Evolutionary conservation across 2,888 invertebrate genomes (phyloP), one percentile per base, ranked within the genome.

Genomic region (Dynastes tityus): DNA sequence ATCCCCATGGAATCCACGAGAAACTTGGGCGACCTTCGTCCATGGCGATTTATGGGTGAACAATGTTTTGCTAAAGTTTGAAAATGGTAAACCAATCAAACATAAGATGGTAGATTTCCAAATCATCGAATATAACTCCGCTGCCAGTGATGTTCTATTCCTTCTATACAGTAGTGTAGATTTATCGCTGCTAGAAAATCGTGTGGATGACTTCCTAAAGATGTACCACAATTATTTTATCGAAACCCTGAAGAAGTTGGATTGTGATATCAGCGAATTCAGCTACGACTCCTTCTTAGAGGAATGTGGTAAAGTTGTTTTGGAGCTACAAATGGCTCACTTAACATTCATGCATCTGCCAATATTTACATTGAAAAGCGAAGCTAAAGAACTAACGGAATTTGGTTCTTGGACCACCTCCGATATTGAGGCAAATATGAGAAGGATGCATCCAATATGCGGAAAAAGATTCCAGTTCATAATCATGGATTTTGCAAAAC

Each of bases 31-130:
- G 0, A 90, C 91, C 0, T 87, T 92, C n/a, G 87, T 89, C 0
- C 92, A 92, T 80, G 86, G 88, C 1, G 92, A 92, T 84, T 87
- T 91, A 64, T 92, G 92, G 92, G 89, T 90, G n/a, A 92, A 92
- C 83, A 92, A 92, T 81, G 87, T 91, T 4, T 89, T 92, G 88
- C 86, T 91, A n/a, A 89, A 89, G 82, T 88, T 88, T 64, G 70
- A 79, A 58, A 80, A 83, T 53, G 83, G 82, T 5, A 80, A 80
- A 74, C 78, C 81, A 0, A 74, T 73, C 29, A 53, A 73, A 13
- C 81, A 91, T 0, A 91, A 91, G 83, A 87, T 92, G 76, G 87
- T 92, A 0, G 92, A 92, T 82, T 92, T 92, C 82, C 92, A 92
- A 86, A 87, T 90, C 53, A 88, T 89, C 2, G 84, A 89, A 27